phyloP scores from a whole-genome alignment of 2,797 vertebrate genomes.

The Carduelis carduelis region DNA sequence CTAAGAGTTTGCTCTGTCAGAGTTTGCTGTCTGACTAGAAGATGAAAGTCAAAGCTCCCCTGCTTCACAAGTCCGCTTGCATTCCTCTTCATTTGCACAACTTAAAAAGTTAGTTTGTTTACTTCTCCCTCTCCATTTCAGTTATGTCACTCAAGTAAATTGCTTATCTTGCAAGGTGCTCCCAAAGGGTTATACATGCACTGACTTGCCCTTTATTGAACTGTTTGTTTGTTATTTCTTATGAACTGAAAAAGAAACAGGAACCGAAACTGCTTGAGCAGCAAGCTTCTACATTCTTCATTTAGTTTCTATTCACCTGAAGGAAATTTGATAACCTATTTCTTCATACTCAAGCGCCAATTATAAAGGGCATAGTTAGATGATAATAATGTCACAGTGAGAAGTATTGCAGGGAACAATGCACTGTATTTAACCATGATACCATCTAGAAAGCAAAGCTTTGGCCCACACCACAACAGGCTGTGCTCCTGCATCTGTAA shows the following conservation, averaged over 20 bases:
- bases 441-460: background rate
- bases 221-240: background rate
- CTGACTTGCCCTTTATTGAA: background rate
- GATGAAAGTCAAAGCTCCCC: background rate
- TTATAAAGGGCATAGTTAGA: background rate
- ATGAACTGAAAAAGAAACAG: background rate
- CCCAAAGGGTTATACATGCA: background rate
- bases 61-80: background rate
- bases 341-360: background rate
- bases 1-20: background rate
- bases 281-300: background rate
- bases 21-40: background rate
- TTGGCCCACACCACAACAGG: background rate
- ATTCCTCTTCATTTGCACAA: background rate
- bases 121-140: background rate
- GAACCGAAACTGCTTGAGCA: background rate
- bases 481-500: background rate
- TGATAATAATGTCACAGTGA: background rate
- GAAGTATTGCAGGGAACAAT: background rate
- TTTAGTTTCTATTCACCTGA: background rate
- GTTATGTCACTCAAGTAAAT: background rate
- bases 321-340: background rate
- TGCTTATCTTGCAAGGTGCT: background rate
- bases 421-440: background rate
- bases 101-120: background rate